A percentile compares a stretch with the other conserved stretches of the same genome.
Conservation (phyloP, 2,888 invertebrate genomes). For the Leptinotarsa tumamoca region DNA sequence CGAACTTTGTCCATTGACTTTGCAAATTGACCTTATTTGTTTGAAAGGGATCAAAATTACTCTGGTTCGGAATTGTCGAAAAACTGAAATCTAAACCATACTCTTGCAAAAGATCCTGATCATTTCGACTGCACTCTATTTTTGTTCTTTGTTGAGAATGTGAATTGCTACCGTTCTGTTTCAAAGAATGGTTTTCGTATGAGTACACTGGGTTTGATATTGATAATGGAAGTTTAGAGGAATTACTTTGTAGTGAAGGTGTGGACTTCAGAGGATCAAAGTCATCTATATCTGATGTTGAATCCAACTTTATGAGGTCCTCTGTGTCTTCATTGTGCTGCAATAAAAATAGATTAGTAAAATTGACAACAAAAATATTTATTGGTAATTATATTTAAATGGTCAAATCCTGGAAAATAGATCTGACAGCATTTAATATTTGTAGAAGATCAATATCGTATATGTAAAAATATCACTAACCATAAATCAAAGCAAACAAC, state of each 20-base stretch:
- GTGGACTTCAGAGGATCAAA: conserved; percentile 74
- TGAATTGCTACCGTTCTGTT: conserved; percentile 68
- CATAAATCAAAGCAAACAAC: no score
- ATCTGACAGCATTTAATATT: no score
- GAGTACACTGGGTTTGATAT: conserved; percentile 68
- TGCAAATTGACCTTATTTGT: conserved; percentile 67
- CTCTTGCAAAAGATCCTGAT: conserved; percentile 78
- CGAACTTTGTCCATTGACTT: conserved; percentile 73
- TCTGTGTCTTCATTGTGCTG: conserved; percentile 66
- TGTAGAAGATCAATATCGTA: no score
- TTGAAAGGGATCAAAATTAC: conserved; percentile 59
- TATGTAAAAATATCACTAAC: no score
- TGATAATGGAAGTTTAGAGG: conserved; percentile 66
- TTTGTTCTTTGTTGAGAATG: conserved; percentile 37
- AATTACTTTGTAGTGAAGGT: conserved; percentile 50
- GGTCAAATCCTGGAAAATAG: no score
- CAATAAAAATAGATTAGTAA: conserved; percentile 21
- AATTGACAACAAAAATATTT: not conserved
- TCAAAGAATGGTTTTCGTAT: conserved; percentile 62
- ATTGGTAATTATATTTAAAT: no score
- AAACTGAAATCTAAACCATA: conserved; percentile 78
- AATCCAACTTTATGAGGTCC: conserved; percentile 77
- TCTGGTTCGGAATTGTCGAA: conserved; percentile 48
- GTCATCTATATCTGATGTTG: conserved; percentile 74
- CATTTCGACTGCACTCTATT: conserved; percentile 62